A percentile compares a stretch with the other conserved stretches of the same genome.
Evolutionary conservation across 2,113 vertebrate species (phyloP).

Genomic region (Cyprinus carpio): DNA sequence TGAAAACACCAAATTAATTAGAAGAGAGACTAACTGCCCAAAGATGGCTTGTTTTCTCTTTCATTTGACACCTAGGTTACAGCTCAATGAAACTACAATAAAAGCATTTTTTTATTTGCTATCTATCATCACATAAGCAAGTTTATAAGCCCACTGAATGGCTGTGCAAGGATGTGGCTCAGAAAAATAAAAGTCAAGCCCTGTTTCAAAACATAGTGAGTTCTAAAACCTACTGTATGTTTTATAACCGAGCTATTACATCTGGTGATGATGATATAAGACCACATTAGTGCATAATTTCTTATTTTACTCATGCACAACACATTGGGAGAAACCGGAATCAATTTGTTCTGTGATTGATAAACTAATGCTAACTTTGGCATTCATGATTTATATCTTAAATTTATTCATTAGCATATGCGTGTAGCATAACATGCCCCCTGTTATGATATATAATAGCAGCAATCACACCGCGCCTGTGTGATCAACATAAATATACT

Average conservation of each 20-base stretch:
- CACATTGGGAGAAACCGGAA: too few species aligned
- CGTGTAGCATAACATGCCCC: neutral
- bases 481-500: constrained; percentile 2
- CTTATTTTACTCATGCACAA: too few species aligned
- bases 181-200: neutral
- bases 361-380: neutral
- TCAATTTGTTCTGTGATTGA: neutral
- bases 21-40: too few species aligned
- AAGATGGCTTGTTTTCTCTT: too few species aligned
- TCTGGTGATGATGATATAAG: too few species aligned
- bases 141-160: neutral
- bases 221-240: neutral
- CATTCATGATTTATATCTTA: neutral
- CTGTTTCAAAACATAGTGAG: too few species aligned
- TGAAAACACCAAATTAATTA: too few species aligned
- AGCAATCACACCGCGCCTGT: neutral
- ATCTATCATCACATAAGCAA: neutral
- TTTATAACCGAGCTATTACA: too few species aligned
- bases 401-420: neutral
- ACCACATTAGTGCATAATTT: too few species aligned
- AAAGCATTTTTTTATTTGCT: too few species aligned
- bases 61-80: too few species aligned
- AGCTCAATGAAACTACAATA: too few species aligned
- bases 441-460: neutral
- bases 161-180: neutral